Percentiles rank a stretch among this genome's conserved stretches.
Conservation (phyloP, 2,888 invertebrate genomes). For the Tipula vernalis region DNA sequence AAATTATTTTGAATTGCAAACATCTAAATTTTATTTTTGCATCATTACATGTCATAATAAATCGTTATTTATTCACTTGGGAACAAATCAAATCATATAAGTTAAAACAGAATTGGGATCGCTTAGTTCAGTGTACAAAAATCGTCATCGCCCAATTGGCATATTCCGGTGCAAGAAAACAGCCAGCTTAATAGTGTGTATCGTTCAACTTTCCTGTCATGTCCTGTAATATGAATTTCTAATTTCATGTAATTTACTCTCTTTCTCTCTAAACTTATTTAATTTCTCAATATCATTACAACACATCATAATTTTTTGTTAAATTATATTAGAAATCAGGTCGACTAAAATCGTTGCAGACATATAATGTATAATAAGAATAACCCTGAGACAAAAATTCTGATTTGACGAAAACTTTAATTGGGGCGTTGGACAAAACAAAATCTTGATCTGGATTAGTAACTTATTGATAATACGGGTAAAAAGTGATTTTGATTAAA, state of each 20-base stretch:
- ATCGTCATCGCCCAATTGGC: neutral
- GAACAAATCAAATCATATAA: neutral
- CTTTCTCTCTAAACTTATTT: no score
- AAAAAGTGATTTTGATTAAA: no score
- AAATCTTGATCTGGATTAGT: no score
- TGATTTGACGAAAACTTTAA: neutral
- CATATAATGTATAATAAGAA: neutral
- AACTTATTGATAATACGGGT: no score
- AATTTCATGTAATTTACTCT: no score
- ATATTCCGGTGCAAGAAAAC: neutral
- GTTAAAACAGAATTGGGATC: neutral
- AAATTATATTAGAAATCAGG: neutral
- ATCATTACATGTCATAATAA: neutral
- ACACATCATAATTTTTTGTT: neutral
- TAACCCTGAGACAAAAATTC: neutral
- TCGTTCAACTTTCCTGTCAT: neutral
- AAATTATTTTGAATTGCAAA: no score
- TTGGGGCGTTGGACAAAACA: no score
- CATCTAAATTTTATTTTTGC: neutral
- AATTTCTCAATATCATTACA: neutral
- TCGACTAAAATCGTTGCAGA: neutral
- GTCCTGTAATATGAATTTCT: no score
- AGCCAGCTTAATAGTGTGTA: neutral
- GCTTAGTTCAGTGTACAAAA: neutral
- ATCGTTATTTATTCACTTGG: neutral